Evolutionary conservation across 1,140 invertebrate species (phyloP).

Genomic region (Leptopilina boulardi): DNA sequence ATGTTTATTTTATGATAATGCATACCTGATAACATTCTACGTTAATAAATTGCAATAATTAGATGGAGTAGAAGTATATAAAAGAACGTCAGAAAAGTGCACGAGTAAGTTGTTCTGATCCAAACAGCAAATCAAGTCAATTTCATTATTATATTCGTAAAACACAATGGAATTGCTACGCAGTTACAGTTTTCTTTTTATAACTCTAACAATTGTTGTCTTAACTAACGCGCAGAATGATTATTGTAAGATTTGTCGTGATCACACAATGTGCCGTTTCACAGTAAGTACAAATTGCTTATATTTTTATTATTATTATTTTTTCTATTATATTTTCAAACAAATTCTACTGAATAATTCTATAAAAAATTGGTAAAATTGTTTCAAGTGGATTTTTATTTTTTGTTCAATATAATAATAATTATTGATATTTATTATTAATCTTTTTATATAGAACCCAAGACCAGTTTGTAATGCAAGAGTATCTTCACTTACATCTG

Average conservation of each 20-base stretch:
- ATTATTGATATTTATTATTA: no score
- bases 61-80: background rate
- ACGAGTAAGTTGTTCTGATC: no score
- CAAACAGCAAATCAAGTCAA: no score
- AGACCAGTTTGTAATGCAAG: conserved; percentile 28
- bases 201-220: background rate
- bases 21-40: no score
- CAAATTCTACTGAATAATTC: no score
- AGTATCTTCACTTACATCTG: conserved; percentile 40
- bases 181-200: background rate
- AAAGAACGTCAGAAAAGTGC: background rate
- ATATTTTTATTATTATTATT: no score
- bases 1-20: no score
- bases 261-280: conserved; percentile 46
- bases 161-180: background rate
- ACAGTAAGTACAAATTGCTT: conserved; percentile 42
- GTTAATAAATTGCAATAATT: no score
- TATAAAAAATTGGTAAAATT: no score
- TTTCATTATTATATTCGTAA: background rate
- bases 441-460: conserved; percentile 37
- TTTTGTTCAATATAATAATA: no score
- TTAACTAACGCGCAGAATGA: background rate
- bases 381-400: no score
- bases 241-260: conserved; percentile 19
- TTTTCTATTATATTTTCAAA: no score